Evolutionary conservation across 92 coral and sea anemone species (phyloP), one percentile per base, ranked within the genome.

Genomic region (Epizoanthus ramosus): DNA sequence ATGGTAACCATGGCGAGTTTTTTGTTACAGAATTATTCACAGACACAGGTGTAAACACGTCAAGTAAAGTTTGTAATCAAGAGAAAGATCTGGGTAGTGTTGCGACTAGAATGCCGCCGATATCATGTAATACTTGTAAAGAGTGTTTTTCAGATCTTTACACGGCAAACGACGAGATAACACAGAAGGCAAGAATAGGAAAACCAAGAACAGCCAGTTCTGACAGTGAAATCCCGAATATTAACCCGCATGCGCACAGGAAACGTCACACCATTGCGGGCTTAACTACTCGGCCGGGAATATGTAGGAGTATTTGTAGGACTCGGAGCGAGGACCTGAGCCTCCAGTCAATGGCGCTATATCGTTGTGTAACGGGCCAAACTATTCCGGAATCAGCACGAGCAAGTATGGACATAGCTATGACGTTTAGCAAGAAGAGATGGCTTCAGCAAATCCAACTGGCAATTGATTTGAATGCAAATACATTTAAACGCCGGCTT

Each of bases 391-490:
- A 91, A 80, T 88, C 93, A 33, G 98, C 98, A 14, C 85, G 80
- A 71, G 90, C 94, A n/a, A 93, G 98, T 85, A 86, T 93, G 76
- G 98, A 89, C 63, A 89, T 93, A 52, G 98, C 98, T 7, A 87
- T 77, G 86, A 94, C 98, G n/a, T 96, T 92, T 54, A 90, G 80
- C 72, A 96, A 92, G 72, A 94, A 94, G 77, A 84, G 95, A 4
- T 96, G 99, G 99, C 88, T 94, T 0, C 92, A 93, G 58, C 99
- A 92, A 39, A 91, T 96, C 16, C 97, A 94, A 67, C 88, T 96
- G 87, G 99, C 98, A 8, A 85, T 96, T 18, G 94, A 92, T 41
- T 75, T 96, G 19, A 96, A 92, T 50, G 90, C 88, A 16, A 96
- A 96, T 77, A 96, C 89, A 56, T 90, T 91, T 72, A 94, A 87